These are phyloP conservation scores for Zaprionus tsacasi DNA, from an alignment of 1,140 invertebrate species.

Conservation along the genomic window DNA sequence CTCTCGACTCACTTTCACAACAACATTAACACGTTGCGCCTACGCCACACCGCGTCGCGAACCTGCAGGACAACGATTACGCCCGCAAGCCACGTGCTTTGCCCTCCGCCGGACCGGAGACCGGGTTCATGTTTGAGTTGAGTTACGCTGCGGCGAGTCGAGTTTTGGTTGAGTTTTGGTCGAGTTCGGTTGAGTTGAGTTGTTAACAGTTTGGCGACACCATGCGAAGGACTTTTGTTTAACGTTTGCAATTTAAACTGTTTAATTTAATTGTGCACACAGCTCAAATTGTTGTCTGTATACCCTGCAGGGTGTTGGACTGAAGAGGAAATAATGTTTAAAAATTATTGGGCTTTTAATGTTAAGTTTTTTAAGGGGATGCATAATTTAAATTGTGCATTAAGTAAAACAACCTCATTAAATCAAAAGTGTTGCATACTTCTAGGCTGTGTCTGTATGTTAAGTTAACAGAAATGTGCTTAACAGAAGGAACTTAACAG, in stretches of 20 bases:
- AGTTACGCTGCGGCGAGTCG: slow-evolving; percentile 14
- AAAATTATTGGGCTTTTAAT: background rate
- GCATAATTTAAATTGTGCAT: background rate
- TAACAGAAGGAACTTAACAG: background rate
- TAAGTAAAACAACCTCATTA: background rate
- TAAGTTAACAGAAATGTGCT: background rate
- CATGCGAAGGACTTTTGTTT: background rate
- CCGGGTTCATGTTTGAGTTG: slow-evolving; percentile 36
- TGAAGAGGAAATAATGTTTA: background rate
- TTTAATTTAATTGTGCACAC: background rate
- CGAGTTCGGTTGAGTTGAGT: slow-evolving; percentile 9
- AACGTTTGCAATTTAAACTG: background rate
- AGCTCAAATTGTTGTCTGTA: slow-evolving; percentile 22
- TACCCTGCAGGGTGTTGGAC: background rate
- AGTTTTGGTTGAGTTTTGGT: slow-evolving; percentile 7
- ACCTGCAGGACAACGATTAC: slow-evolving; percentile 40
- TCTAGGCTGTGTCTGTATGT: background rate
- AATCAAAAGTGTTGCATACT: background rate
- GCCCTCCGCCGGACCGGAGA: slow-evolving; percentile 3
- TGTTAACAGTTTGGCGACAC: background rate
- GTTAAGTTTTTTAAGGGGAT: background rate
- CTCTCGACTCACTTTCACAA: slow-evolving; percentile 5
- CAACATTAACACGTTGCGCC: slow-evolving; percentile 77
- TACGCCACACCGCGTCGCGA: slow-evolving; percentile 60
- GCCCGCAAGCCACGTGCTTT: slow-evolving; percentile 38